A percentile compares a stretch with the other conserved stretches of the same genome.
Evolutionary conservation across 1,140 invertebrate species (phyloP).

Genomic region (Antheraea mylitta): DNA sequence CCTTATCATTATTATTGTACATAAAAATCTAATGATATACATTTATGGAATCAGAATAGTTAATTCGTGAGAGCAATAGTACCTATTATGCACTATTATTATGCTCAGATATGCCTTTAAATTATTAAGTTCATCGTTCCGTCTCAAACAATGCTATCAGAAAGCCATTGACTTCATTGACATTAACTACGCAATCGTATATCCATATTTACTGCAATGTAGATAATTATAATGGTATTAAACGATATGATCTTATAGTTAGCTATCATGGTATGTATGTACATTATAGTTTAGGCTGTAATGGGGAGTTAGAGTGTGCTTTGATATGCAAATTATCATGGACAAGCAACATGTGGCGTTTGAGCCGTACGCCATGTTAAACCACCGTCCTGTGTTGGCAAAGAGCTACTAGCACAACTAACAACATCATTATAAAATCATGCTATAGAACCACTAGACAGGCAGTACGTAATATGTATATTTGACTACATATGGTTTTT

Average conservation of each 20-base stretch:
- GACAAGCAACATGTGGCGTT: conserved; percentile 46
- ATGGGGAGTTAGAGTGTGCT: conserved; percentile 52
- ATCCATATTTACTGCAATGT: conserved; percentile 6
- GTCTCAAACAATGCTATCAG: not conserved
- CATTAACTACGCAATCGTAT: conserved; percentile 14
- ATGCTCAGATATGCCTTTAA: not conserved
- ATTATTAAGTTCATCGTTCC: not conserved
- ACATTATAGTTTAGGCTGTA: conserved; percentile 26
- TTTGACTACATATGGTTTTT: no score
- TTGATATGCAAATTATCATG: conserved; percentile 61
- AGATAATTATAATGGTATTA: conserved; percentile 9
- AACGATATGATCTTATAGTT: not conserved
- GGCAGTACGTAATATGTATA: not conserved
- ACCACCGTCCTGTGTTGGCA: not conserved
- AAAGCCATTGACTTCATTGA: not conserved
- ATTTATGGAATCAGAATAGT: no score
- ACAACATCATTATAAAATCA: not conserved
- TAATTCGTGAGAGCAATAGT: no score
- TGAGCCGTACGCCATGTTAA: not conserved
- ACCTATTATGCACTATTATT: no score
- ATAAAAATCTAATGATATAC: no score
- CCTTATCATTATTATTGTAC: no score
- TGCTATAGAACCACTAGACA: not conserved
- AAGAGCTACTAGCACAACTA: not conserved
- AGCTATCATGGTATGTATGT: not conserved